Conservation (phyloP, 1,140 invertebrate genomes). For the Drosophila mayri region DNA sequence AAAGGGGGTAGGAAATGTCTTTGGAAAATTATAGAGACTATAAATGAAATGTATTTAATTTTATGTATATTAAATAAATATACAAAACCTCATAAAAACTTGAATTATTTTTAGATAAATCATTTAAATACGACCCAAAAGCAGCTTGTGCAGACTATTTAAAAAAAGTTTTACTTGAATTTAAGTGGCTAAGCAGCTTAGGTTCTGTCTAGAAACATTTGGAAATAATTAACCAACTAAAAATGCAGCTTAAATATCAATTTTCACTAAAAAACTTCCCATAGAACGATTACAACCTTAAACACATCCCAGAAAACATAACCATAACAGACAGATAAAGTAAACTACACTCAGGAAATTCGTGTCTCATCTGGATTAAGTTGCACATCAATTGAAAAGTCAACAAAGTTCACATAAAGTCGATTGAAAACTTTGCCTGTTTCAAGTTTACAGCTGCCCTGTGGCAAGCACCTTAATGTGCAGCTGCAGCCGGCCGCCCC, state of each 20-base stretch:
- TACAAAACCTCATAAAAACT: no score
- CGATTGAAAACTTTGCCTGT: conserved; percentile 18
- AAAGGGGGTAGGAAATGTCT: no score
- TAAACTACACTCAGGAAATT: conserved; percentile 14
- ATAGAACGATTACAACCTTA: conserved; percentile 5
- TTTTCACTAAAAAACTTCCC: no score
- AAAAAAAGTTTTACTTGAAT: background rate
- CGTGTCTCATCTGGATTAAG: conserved; percentile 19
- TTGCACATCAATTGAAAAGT: conserved; percentile 48
- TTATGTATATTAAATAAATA: no score
- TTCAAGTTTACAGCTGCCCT: conserved; percentile 24
- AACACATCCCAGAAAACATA: conserved; percentile 1
- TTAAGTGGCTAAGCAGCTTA: background rate
- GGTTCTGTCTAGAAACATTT: background rate
- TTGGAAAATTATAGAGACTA: no score
- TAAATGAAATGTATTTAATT: no score
- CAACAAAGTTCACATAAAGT: conserved; percentile 30
- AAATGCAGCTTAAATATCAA: background rate
- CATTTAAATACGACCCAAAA: no score
- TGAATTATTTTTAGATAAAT: background rate
- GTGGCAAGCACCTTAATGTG: conserved; percentile 12
- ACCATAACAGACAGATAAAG: conserved; percentile 7
- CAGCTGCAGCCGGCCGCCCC: background rate
- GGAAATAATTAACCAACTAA: background rate
- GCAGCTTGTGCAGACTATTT: background rate